Evolutionary conservation across 2,797 vertebrate genomes (phyloP).

Genomic region (Coregonus suidteri): DNA sequence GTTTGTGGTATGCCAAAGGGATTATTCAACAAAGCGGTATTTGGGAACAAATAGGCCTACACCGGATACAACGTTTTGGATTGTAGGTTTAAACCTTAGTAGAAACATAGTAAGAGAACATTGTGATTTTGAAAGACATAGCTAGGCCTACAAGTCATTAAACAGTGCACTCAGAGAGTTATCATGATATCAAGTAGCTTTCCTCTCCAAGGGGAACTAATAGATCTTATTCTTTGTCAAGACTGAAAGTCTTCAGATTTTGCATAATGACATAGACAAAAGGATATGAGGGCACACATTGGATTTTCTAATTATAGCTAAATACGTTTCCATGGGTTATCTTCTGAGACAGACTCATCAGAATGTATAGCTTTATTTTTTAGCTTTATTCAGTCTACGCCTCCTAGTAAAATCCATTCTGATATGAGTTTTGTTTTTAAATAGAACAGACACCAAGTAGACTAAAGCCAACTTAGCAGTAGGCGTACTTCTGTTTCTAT

Average conservation of each 20-base stretch:
- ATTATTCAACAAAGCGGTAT: no score
- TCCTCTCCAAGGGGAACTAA: not conserved
- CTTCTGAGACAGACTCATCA: not conserved
- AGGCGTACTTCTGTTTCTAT: not conserved
- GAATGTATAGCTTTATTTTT: not conserved
- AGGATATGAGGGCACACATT: constrained; percentile 64
- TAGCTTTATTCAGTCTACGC: not conserved
- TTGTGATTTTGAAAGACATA: not conserved
- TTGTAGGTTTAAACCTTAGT: no score
- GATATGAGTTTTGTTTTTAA: not conserved
- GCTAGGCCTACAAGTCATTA: not conserved
- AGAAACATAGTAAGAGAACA: no score
- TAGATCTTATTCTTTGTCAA: not conserved
- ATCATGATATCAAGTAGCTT: not conserved
- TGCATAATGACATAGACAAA: constrained; percentile 68
- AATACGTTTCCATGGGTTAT: constrained; percentile 39
- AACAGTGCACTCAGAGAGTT: not conserved
- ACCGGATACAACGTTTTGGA: no score
- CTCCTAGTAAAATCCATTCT: not conserved
- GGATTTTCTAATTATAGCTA: constrained; percentile 69
- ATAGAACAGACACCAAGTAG: not conserved
- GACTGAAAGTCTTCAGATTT: not conserved
- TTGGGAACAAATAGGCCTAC: no score
- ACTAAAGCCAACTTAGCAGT: not conserved
- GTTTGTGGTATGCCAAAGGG: no score